Percentiles rank a stretch among this genome's conserved stretches.
Conservation (phyloP, 2,797 vertebrate genomes). For the Rhinoraja longicauda region DNA sequence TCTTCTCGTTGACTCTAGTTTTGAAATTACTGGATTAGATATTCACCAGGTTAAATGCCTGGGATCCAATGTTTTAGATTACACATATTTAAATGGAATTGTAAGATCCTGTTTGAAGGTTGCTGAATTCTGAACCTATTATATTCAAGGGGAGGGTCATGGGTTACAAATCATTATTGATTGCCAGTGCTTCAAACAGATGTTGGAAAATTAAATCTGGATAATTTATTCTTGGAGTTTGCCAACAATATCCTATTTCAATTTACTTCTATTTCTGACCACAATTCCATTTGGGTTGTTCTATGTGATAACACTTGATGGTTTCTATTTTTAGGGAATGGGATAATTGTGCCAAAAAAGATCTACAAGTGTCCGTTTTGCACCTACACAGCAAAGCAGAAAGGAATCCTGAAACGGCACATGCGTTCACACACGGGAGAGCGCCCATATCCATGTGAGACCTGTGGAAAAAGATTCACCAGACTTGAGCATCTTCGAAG, state of each 20-base stretch:
- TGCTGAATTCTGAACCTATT: background rate
- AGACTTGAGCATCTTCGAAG: slow-evolving; percentile 93
- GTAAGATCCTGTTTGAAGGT: background rate
- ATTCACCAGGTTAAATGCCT: background rate
- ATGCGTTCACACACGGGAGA: slow-evolving; percentile 95
- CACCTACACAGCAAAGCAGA: slow-evolving; percentile 94
- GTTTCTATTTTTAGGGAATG: slow-evolving; percentile 62
- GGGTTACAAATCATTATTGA: no score
- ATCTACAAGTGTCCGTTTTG: slow-evolving; percentile 95
- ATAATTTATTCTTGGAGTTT: background rate
- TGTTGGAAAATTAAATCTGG: no score
- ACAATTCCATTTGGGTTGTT: background rate
- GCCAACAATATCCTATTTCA: no score
- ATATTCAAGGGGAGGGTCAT: background rate
- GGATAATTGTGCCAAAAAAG: slow-evolving; percentile 84
- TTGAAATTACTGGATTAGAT: background rate
- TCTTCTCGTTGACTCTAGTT: background rate
- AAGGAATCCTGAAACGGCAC: slow-evolving; percentile 91
- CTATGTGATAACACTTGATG: slow-evolving; percentile 21
- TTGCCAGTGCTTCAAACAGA: no score
- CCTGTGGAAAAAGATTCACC: slow-evolving; percentile 92
- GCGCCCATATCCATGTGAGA: slow-evolving; percentile 90
- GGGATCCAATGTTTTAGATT: background rate
- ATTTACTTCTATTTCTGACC: background rate
- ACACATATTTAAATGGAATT: background rate